phyloP scores from a whole-genome alignment of 2,888 invertebrate genomes.

The Drosophila fungiperda region DNA sequence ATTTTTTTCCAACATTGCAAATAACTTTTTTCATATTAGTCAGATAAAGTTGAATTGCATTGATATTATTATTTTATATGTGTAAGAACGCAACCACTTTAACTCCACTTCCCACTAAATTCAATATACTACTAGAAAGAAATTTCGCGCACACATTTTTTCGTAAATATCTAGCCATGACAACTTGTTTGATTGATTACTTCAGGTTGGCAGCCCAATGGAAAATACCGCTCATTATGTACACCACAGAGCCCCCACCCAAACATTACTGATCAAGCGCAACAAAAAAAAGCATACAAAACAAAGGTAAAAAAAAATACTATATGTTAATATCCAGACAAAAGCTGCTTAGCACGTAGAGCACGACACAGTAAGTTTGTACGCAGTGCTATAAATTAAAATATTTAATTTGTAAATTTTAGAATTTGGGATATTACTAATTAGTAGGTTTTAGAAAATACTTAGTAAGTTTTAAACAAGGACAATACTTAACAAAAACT shows the following conservation, averaged over 20 bases:
- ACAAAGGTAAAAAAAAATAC: constrained; percentile 1
- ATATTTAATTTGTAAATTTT: no score
- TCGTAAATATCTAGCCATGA: constrained; percentile 6
- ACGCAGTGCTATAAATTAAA: neutral
- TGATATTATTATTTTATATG: neutral
- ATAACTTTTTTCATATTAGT: neutral
- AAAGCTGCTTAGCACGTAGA: neutral
- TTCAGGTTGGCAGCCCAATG: constrained; percentile 15
- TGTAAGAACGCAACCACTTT: neutral
- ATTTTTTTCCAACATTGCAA: neutral
- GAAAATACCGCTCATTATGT: constrained; percentile 26
- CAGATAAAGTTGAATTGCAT: neutral
- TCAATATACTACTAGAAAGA: constrained; percentile 12
- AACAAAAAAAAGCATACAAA: constrained; percentile 4
- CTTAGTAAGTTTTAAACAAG: no score
- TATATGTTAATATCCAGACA: constrained; percentile 9
- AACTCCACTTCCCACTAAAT: constrained; percentile 16
- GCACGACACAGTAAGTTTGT: neutral
- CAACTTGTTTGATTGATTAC: constrained; percentile 20
- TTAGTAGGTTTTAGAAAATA: no score
- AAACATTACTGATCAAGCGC: constrained; percentile 9
- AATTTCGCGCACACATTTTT: constrained; percentile 20
- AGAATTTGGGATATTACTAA: no score
- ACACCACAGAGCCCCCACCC: neutral
- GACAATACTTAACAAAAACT: neutral